phyloP scores from a whole-genome alignment of 1,140 invertebrate species.

The Drosophila nigromelanica region DNA sequence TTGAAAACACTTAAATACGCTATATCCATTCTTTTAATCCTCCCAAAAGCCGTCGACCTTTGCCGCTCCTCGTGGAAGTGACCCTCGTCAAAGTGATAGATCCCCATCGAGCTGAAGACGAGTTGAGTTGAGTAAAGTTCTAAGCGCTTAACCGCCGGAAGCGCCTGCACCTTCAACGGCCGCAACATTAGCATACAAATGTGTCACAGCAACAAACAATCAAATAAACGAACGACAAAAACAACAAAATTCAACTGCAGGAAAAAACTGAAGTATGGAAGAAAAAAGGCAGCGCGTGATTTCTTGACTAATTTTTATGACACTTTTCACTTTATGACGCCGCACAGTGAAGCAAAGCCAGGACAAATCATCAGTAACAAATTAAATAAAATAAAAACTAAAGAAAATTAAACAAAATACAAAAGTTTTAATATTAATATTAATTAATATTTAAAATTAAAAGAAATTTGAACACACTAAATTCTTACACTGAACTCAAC shows the following conservation, averaged over 20 bases:
- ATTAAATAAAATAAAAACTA: too few relatives aligned
- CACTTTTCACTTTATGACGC: slow-evolving; percentile 78
- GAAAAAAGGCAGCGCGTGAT: slow-evolving; percentile 65
- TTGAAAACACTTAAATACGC: slow-evolving; percentile 24
- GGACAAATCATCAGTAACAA: too few relatives aligned
- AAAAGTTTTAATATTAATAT: too few relatives aligned
- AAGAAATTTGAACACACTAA: too few relatives aligned
- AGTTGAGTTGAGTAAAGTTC: slow-evolving; percentile 40
- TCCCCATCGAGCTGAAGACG: slow-evolving; percentile 35
- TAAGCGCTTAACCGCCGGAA: slow-evolving; percentile 63
- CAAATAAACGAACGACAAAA: slow-evolving; percentile 59
- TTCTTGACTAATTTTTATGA: slow-evolving; percentile 83
- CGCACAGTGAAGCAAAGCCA: neutral
- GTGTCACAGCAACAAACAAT: slow-evolving; percentile 79
- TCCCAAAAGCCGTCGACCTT: slow-evolving; percentile 38
- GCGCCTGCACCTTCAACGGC: slow-evolving; percentile 46
- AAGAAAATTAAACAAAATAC: too few relatives aligned
- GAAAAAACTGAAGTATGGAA: slow-evolving; percentile 20
- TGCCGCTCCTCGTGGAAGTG: slow-evolving; percentile 16
- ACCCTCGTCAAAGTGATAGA: slow-evolving; percentile 64
- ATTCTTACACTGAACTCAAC: too few relatives aligned
- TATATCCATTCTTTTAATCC: slow-evolving; percentile 42
- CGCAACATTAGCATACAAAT: slow-evolving; percentile 79
- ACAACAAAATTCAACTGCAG: slow-evolving; percentile 27
- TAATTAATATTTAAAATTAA: too few relatives aligned